Evolutionary conservation across 2,113 vertebrate genomes (phyloP), one percentile per base, ranked within the genome.

Genomic region (Orthochromis malagaraziensis): DNA sequence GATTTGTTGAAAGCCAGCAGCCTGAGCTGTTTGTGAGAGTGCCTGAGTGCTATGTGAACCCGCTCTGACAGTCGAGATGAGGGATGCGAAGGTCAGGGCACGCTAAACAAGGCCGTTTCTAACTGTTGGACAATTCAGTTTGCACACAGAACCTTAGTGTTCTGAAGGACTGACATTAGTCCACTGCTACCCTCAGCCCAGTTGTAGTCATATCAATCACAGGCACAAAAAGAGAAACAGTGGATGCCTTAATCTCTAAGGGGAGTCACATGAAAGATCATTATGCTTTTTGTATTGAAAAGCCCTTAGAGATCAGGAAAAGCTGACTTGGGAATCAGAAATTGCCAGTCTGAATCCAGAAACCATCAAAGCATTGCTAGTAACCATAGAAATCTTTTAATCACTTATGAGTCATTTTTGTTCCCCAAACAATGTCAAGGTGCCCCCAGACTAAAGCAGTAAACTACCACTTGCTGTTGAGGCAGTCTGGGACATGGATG

Each of bases 31-130:
- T 82, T 88, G 82, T 54, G 68, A 81, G 82, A 89, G 63, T 53
- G 55, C 17, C 70, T 63, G 81, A 85, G 79, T 55, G 81, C 26
- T 51, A n/a, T 24, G 45, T 65, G 35, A 87, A 16, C 35, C 9
- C 0, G 16, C 29, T 86, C 35, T 54, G 84, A 45, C 83, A 21
- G 57, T 45, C 5, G 65, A 53, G 40, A 49, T 82, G 81, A 65
- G 51, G 73, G 33, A 79, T 45, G 68, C 75, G 86, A 93, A 93
- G 91, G 87, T 93, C 89, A 89, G 54, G 54, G 38, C 11, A 16
- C 49, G 70, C 65, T 85, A 87, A 89, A 87, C 53, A 84, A 83
- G 85, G 83, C 84, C 53, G 11, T 88, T 80, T 89, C 73, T 58
- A 60, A 83, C 82, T 12, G 33, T 47, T 47, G 29, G 58, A 87